Evolutionary conservation across 2,888 invertebrate species (phyloP).

Genomic region (Noctua janthe): DNA sequence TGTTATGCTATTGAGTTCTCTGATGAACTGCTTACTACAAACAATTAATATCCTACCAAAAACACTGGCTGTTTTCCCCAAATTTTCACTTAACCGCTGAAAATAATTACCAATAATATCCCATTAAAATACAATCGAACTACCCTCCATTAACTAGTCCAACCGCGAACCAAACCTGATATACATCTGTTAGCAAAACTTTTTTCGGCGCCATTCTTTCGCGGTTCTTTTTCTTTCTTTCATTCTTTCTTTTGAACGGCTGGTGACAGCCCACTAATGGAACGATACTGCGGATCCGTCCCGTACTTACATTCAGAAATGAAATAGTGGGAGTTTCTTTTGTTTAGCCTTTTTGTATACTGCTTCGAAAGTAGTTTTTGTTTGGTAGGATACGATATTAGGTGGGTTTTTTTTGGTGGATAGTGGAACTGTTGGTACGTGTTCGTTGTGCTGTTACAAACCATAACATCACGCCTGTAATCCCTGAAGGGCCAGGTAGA

Average conservation of each 20-base stretch:
- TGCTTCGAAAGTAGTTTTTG: slow-evolving; percentile 59
- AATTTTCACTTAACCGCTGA: background rate
- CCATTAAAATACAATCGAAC: slow-evolving; percentile 52
- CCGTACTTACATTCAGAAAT: slow-evolving; percentile 77
- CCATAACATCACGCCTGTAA: too few species aligned
- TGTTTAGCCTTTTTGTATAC: slow-evolving; percentile 68
- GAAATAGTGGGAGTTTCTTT: slow-evolving; percentile 76
- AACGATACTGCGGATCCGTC: slow-evolving; percentile 81
- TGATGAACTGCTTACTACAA: too few species aligned
- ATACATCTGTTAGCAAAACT: slow-evolving; percentile 68
- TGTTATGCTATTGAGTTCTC: too few species aligned
- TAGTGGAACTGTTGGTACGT: background rate
- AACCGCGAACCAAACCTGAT: slow-evolving; percentile 60
- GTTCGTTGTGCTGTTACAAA: background rate
- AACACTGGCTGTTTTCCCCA: background rate
- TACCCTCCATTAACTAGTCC: slow-evolving; percentile 57
- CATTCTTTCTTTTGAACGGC: slow-evolving; percentile 76
- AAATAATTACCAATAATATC: slow-evolving; percentile 29
- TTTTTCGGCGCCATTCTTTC: slow-evolving; percentile 69
- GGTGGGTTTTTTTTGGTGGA: slow-evolving; percentile 38
- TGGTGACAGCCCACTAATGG: slow-evolving; percentile 87
- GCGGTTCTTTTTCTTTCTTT: slow-evolving; percentile 74
- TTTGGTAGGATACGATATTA: slow-evolving; percentile 51
- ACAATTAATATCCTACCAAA: background rate
- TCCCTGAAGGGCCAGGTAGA: too few species aligned